Conservation (phyloP, 2,888 invertebrate species). For the Lordiphosa fenestrarum region DNA sequence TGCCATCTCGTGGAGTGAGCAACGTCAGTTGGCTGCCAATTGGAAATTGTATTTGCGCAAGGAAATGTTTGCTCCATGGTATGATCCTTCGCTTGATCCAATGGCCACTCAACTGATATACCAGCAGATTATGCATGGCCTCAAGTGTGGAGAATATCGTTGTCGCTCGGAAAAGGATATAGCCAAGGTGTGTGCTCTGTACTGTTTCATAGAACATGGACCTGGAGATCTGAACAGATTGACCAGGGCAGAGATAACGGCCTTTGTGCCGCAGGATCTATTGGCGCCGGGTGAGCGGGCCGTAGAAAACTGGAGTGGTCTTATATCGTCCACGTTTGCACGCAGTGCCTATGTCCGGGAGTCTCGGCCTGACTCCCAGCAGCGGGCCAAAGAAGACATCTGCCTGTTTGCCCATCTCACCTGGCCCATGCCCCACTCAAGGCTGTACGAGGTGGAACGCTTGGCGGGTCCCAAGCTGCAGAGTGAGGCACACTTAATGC, state of each 20-base stretch:
- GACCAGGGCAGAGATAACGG: conserved; percentile 46
- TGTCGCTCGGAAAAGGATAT: conserved; percentile 91
- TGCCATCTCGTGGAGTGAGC: conserved; percentile 97
- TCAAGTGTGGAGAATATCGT: conserved; percentile 95
- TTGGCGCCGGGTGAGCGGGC: conserved; percentile 83
- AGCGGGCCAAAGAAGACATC: conserved; percentile 92
- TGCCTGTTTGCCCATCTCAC: conserved; percentile 94
- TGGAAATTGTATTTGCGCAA: conserved; percentile 94
- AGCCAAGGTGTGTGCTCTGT: conserved; percentile 93
- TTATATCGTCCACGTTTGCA: conserved; percentile 87
- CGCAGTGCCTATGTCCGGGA: conserved; percentile 84
- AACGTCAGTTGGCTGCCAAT: conserved; percentile 91
- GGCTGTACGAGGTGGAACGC: conserved; percentile 95
- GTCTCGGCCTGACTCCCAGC: conserved; percentile 83
- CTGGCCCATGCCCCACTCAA: conserved; percentile 96
- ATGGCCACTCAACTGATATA: conserved; percentile 94
- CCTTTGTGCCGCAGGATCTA: conserved; percentile 74
- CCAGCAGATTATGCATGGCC: conserved; percentile 91
- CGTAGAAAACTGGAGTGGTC: conserved; percentile 86
- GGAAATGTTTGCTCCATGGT: conserved; percentile 96
- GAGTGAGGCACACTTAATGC: conserved; percentile 87
- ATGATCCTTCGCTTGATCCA: conserved; percentile 90
- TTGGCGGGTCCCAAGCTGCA: conserved; percentile 85
- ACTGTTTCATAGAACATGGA: conserved; percentile 93
- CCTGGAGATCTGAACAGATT: conserved; percentile 69